These are phyloP conservation scores for Archivesica marissinica DNA, from an alignment of 1,140 invertebrate genomes.

Conservation along the genomic window DNA sequence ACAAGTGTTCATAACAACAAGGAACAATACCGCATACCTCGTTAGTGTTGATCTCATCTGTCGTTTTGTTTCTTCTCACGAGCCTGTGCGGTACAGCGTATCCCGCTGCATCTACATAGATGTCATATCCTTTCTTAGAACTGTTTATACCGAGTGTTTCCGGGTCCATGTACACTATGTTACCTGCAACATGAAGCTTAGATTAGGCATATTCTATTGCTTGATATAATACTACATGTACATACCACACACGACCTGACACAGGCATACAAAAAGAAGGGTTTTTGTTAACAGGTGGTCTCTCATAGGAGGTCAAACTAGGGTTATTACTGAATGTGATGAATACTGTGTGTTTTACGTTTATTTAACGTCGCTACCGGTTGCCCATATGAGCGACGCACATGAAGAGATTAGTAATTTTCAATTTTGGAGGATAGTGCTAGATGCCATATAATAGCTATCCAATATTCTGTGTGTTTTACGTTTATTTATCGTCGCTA, in stretches of 20 bases:
- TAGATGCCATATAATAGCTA: too few relatives aligned
- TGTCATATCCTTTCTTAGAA: conserved; percentile 55
- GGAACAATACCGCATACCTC: too few relatives aligned
- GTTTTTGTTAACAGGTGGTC: background rate
- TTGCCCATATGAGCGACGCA: too few relatives aligned
- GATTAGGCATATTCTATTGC: background rate
- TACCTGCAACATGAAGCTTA: conserved; percentile 5
- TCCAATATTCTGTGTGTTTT: too few relatives aligned
- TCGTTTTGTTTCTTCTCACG: conserved; percentile 36
- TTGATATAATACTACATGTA: background rate
- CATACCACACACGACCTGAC: background rate
- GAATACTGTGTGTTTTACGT: background rate
- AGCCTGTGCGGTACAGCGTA: conserved; percentile 68
- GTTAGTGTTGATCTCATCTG: conserved; percentile 14
- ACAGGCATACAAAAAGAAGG: background rate
- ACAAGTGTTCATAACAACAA: too few relatives aligned
- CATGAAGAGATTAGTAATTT: too few relatives aligned
- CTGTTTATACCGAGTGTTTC: background rate
- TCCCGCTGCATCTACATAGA: conserved; percentile 66
- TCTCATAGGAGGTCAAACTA: too few relatives aligned
- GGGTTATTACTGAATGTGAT: background rate
- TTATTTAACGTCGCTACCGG: background rate
- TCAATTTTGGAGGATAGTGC: too few relatives aligned
- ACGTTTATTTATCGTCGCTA: too few relatives aligned
- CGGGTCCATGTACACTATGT: conserved; percentile 52